phyloP scores from a whole-genome alignment of 2,888 invertebrate species.

The Acleris emargana region DNA sequence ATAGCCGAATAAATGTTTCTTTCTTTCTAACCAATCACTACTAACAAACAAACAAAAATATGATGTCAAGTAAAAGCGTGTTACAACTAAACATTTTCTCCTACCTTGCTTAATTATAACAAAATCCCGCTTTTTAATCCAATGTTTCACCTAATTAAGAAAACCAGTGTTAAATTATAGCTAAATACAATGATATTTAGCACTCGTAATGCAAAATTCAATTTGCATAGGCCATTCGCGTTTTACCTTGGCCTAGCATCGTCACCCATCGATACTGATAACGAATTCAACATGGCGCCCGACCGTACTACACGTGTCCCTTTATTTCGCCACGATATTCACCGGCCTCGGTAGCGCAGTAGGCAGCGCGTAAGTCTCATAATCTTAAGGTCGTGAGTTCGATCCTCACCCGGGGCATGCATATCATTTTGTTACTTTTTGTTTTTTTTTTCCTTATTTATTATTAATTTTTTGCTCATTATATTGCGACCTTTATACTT shows the following conservation, averaged over 20 bases:
- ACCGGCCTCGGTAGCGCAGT: constrained; percentile 91
- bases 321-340: constrained; percentile 11
- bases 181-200: no score
- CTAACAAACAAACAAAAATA: no score
- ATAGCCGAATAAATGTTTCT: no score
- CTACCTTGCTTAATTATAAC: no score
- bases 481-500: constrained; percentile 2
- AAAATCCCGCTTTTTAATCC: no score
- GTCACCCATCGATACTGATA: constrained; percentile 6
- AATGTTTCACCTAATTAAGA: neutral
- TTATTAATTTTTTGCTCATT: neutral
- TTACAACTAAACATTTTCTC: no score
- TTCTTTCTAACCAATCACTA: no score
- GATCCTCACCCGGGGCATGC: constrained; percentile 95
- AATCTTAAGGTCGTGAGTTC: constrained; percentile 98
- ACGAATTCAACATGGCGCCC: constrained; percentile 29
- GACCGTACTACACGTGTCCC: neutral
- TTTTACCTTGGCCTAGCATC: constrained; percentile 24
- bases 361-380: constrained; percentile 96
- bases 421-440: constrained; percentile 51
- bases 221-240: constrained; percentile 12
- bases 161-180: neutral
- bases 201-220: neutral
- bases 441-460: constrained; percentile 35
- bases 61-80: no score